Conservation (phyloP, 2,797 vertebrate genomes). For the Tamandua tetradactyla region DNA sequence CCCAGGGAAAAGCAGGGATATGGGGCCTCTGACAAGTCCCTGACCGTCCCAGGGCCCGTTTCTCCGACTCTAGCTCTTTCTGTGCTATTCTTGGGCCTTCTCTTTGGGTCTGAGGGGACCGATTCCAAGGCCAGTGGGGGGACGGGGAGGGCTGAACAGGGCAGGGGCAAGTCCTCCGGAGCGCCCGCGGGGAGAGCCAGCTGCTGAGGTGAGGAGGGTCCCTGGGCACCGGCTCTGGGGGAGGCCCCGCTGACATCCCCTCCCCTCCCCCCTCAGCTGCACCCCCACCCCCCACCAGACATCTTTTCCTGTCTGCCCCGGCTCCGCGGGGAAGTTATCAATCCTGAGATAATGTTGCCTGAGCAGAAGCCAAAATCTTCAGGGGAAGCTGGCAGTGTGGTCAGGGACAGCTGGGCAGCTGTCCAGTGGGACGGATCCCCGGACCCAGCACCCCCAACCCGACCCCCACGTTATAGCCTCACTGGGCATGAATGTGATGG, state of each 20-base stretch:
- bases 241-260: background rate
- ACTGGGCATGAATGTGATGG: too few relatives aligned
- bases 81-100: background rate
- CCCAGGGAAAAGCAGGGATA: too few relatives aligned
- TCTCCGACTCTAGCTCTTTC: background rate
- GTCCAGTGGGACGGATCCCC: fast-evolving
- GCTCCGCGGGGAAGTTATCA: background rate
- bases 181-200: background rate
- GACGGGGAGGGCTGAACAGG: background rate
- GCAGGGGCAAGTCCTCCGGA: background rate
- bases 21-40: background rate
- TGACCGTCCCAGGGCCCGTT: background rate
- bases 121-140: background rate
- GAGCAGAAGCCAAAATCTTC: background rate
- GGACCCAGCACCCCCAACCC: background rate
- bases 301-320: background rate
- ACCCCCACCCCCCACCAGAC: background rate
- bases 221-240: background rate
- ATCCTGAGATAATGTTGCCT: background rate
- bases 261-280: background rate
- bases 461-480: too few relatives aligned
- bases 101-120: background rate
- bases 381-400: background rate
- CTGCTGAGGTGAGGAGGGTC: background rate
- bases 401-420: background rate